phyloP scores from a whole-genome alignment of 2,113 vertebrate genomes.

The Oryzias melastigma region DNA sequence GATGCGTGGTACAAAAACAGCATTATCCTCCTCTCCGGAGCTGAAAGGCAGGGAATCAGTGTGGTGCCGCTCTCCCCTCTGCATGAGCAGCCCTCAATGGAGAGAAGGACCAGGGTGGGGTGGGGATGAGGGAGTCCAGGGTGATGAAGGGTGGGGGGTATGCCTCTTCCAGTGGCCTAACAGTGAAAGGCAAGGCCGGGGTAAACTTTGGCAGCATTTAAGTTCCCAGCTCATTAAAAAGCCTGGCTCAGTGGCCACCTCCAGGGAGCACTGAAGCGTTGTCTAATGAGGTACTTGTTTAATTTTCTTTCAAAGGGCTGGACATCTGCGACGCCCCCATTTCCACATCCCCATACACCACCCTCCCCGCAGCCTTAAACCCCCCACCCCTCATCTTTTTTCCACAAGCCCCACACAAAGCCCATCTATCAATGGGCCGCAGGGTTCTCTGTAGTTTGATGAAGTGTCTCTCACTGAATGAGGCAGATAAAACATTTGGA shows the following conservation, averaged over 20 bases:
- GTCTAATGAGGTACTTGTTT: constrained; percentile 99
- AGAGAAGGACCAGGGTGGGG: constrained; percentile 54
- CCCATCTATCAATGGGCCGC: constrained; percentile 96
- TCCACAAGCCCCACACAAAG: constrained; percentile 89
- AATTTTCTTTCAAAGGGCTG: constrained; percentile 99
- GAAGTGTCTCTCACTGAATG: constrained; percentile 99
- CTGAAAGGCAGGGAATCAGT: constrained; percentile 95
- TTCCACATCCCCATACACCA: constrained; percentile 13
- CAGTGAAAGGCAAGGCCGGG: constrained; percentile 88
- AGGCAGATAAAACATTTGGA: constrained; percentile 99
- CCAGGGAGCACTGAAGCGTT: constrained; percentile 96
- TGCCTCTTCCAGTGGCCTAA: constrained; percentile 81
- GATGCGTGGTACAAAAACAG: constrained; percentile 97
- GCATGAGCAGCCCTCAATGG: constrained; percentile 94
- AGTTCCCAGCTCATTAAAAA: constrained; percentile 99
- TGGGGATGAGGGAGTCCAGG: constrained; percentile 31
- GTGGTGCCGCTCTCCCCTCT: constrained; percentile 93
- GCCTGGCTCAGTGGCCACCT: constrained; percentile 92
- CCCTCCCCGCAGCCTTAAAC: constrained; percentile 52
- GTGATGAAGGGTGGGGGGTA: constrained; percentile 53
- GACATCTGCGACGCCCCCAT: constrained; percentile 96
- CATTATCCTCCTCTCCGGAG: constrained; percentile 96
- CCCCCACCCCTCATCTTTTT: constrained; percentile 62
- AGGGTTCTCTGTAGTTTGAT: constrained; percentile 96
- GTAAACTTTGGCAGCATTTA: constrained; percentile 96